Evolutionary conservation across 2,797 vertebrate species (phyloP).

Genomic region (Diceros bicornis): DNA sequence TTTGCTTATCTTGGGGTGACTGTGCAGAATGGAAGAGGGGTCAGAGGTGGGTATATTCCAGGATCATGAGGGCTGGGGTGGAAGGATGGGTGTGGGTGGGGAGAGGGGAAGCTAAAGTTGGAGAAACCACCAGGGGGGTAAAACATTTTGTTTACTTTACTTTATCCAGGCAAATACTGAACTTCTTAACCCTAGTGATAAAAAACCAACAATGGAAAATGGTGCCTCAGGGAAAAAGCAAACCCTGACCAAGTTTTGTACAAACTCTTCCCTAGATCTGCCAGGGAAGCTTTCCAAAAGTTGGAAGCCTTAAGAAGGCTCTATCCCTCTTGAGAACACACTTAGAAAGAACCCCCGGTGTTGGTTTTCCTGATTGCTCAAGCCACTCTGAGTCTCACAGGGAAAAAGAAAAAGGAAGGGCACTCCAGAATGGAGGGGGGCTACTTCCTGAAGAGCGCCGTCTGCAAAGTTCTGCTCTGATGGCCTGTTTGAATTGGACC

Average conservation of each 20-base stretch:
- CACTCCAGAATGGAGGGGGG: background rate
- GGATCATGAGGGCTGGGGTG: background rate
- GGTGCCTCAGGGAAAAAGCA: constrained; percentile 33
- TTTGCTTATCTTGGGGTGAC: constrained; percentile 42
- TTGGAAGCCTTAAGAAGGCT: constrained; percentile 46
- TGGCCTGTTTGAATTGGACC: constrained; percentile 39
- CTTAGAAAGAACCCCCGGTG: constrained; percentile 9
- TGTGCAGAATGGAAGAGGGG: background rate
- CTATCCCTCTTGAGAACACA: constrained; percentile 42
- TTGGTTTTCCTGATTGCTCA: constrained; percentile 61
- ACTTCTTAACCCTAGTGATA: constrained; percentile 61
- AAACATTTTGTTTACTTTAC: constrained; percentile 64
- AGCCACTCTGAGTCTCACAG: constrained; percentile 4
- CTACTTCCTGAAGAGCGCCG: constrained; percentile 24
- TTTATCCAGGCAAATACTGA: constrained; percentile 61
- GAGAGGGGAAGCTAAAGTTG: background rate
- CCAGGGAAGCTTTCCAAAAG: constrained; percentile 55
- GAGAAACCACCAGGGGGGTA: background rate
- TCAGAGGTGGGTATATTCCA: background rate
- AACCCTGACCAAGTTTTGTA: constrained; percentile 64
- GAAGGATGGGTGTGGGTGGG: background rate
- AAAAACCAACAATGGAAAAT: constrained; percentile 67
- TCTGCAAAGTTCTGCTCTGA: constrained; percentile 27
- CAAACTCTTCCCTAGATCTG: constrained; percentile 60
- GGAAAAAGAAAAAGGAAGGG: constrained; percentile 48